Percentiles rank a stretch among this genome's conserved stretches.
Conservation (phyloP, 2,888 invertebrate species). For the Cheilosia scutellata region DNA sequence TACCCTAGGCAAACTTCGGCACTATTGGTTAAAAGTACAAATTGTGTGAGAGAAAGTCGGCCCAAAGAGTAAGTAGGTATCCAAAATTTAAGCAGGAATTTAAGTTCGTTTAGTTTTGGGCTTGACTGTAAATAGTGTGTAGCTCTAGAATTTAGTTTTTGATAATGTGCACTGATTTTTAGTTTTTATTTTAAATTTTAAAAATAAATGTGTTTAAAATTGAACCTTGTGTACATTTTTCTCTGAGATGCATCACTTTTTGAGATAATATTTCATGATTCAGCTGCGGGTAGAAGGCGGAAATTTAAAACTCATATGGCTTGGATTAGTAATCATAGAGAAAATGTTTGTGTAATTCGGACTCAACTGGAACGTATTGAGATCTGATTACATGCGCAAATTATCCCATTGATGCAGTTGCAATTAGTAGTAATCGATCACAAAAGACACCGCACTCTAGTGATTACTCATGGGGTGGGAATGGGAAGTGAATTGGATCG, state of each 20-base stretch:
- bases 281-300: background rate
- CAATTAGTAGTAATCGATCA: conserved; percentile 32
- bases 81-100: background rate
- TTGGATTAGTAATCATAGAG: conserved; percentile 14
- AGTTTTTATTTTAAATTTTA: conserved; percentile 13
- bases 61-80: background rate
- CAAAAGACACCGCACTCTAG: conserved; percentile 1
- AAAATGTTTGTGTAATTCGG: background rate
- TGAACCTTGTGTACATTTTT: background rate
- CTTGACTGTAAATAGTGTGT: conserved; percentile 4
- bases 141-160: conserved; percentile 18
- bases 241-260: background rate
- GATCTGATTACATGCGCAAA: conserved; percentile 13
- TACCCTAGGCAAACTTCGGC: conserved; percentile 79
- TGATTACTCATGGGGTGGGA: conserved; percentile 15
- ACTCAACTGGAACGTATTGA: conserved; percentile 16
- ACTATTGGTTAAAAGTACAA: conserved; percentile 50
- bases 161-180: conserved; percentile 22
- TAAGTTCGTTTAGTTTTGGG: conserved; percentile 3
- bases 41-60: conserved; percentile 10
- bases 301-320: background rate
- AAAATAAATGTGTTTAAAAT: conserved; percentile 40
- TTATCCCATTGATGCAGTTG: background rate
- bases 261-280: too few species aligned
- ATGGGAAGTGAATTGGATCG: conserved; percentile 17